These are phyloP conservation scores for Poeciliopsis prolifica DNA, from an alignment of 2,113 vertebrate genomes.

Conservation along the genomic window DNA sequence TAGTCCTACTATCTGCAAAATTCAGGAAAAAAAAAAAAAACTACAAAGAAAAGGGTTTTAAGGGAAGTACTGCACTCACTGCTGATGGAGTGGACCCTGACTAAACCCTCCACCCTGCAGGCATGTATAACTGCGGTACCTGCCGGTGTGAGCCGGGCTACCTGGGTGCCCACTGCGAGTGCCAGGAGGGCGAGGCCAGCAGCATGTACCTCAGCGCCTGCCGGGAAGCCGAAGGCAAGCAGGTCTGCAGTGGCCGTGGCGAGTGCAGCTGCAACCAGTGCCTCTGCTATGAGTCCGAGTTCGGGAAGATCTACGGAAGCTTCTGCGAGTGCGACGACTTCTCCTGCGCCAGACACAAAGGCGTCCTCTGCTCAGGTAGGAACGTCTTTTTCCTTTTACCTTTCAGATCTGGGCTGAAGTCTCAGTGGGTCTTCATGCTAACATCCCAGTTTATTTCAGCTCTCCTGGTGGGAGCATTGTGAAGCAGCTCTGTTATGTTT, in stretches of 20 bases:
- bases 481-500: too few relatives aligned
- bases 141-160: conserved; percentile 87
- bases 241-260: conserved; percentile 91
- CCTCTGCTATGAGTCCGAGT: conserved; percentile 93
- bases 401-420: too few relatives aligned
- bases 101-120: conserved; percentile 27
- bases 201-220: conserved; percentile 83
- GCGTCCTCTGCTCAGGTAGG: conserved; percentile 96
- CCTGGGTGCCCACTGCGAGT: conserved; percentile 92
- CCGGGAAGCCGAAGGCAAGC: conserved; percentile 90
- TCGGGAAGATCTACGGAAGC: conserved; percentile 93
- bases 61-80: background rate
- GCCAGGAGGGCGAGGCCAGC: conserved; percentile 86
- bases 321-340: conserved; percentile 98
- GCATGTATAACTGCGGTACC: conserved; percentile 85
- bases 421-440: background rate
- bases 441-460: too few relatives aligned
- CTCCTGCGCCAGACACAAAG: conserved; percentile 94
- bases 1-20: background rate
- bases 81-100: background rate
- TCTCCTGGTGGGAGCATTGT: too few relatives aligned
- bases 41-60: too few relatives aligned
- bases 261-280: conserved; percentile 98
- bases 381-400: fast-evolving
- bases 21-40: too few relatives aligned